Evolutionary conservation across 2,113 vertebrate genomes (phyloP), one percentile per base, ranked within the genome.

Genomic region (Burhinus oedicnemus): DNA sequence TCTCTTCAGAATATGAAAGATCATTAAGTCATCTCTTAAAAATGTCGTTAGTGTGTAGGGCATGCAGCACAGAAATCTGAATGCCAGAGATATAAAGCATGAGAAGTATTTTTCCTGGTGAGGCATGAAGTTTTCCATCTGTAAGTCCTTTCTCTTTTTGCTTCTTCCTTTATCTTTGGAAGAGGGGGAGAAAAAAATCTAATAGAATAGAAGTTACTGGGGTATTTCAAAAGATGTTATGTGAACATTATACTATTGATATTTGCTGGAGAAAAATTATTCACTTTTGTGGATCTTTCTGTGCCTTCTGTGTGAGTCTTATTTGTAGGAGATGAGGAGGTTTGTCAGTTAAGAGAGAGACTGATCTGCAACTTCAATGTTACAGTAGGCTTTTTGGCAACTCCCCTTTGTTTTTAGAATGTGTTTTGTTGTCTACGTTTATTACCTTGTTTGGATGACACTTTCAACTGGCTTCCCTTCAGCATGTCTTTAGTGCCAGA

Each of bases 61-160:
- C 49, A 69, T 57, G 52, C 44, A 84, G 64, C 36, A 72, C 30
- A 72, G 40, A 76, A 88, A 60, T 85, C 49, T 88, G 69, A 77
- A 65, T 70, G 68, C 61, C 71, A 45, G 76, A 83, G 68, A 95
- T 95, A 74, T 86, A 92, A 93, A 92, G 83, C 76, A 66, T 38
- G 18, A 90, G 62, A 70, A 11, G 60, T 10, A 70, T 58, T 78
- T 80, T 80, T 89, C 13, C 34, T 88, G 40, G 62, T 74, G 71
- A 70, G 68, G 51, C 40, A 76, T 65, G 83, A 95, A 83, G 34
- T n/a, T 34, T 87, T 54, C 49, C 29, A 44, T 79, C 62, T 89
- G 14, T 61, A 86, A 81, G 11, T 45, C 21, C n/a, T 70, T 3
- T n/a, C 88, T 74, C 64, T 83, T 86, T 17, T 6, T 51, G 30